Percentiles rank a stretch among this genome's conserved stretches.
Conservation (phyloP, 2,888 invertebrate genomes). For the Limnephilus marmoratus region DNA sequence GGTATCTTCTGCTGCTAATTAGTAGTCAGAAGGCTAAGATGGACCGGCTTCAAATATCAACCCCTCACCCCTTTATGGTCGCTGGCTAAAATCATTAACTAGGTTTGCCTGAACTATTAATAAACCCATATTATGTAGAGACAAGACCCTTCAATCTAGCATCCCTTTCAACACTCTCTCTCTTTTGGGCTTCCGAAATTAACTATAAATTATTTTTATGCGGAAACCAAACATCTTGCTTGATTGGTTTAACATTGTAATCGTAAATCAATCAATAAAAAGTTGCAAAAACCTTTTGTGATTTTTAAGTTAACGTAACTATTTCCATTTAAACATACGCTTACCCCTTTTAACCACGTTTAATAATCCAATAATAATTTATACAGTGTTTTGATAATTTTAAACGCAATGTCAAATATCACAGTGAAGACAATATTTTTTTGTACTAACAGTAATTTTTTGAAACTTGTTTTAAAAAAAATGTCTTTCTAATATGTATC, state of each 20-base stretch:
- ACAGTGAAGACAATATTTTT: no score
- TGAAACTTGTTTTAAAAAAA: no score
- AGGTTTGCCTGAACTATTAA: neutral
- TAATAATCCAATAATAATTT: no score
- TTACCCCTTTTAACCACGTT: no score
- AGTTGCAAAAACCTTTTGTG: no score
- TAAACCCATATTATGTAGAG: neutral
- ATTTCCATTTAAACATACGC: no score
- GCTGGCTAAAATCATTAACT: constrained; percentile 10
- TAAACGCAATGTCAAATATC: no score
- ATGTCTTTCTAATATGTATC: no score
- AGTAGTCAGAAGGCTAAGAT: constrained; percentile 11
- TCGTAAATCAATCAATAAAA: neutral
- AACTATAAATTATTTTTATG: neutral
- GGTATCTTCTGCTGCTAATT: constrained; percentile 9
- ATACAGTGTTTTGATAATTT: no score
- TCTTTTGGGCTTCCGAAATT: neutral
- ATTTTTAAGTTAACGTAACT: no score
- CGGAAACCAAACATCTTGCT: neutral
- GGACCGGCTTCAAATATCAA: constrained; percentile 15
- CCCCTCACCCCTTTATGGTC: constrained; percentile 12
- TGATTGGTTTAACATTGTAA: neutral
- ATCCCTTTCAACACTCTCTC: neutral
- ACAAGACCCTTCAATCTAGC: neutral
- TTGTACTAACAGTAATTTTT: no score